Evolutionary conservation across 2,888 invertebrate genomes (phyloP), one percentile per base, ranked within the genome.

Genomic region (Ethmia dodecea): DNA sequence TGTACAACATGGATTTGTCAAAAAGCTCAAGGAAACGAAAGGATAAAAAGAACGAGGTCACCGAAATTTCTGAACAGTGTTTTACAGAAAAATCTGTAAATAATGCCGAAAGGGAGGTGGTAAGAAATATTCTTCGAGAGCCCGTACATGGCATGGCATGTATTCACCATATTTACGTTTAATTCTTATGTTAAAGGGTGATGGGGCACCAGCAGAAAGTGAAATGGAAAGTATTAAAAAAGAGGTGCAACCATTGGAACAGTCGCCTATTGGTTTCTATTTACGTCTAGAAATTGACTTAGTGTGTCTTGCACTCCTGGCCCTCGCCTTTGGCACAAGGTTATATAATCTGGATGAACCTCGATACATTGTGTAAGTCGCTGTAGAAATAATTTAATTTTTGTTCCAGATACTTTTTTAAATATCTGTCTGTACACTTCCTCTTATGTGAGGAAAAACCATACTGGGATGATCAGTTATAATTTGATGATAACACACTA

Each of bases 311-410:
- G 52, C 86, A 28, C 78, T 98, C 37, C 91, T 97, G 64, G 38
- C 90, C 9, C 58, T 92, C 45, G 93, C 93, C 27, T 75, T 96
- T 35, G 69, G 87, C 12, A 94, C 96, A 14, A 89, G 98, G 50
- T 89, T 97, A 60, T 96, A 96, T 76, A 91, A 91, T 58, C 81
- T 98, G 28, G 92, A 94, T 47, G 91, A 94, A 62, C 98, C 98
- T 1, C 89, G 89, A 44, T 92, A 93, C 80, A 93, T 98, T 60
- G 97, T 98, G 97, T 97, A 89, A 91, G 95, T 91, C 11, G n/a
- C n/a, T n/a, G n/a, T n/a, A n/a, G n/a, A n/a, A n/a, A n/a, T n/a
- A n/a, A n/a, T n/a, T n/a, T n/a, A n/a, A n/a, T n/a, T n/a, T n/a
- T n/a, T n/a, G n/a, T n/a, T n/a, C n/a, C n/a, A n/a, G n/a, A n/a